Conservation (phyloP, 2,797 vertebrate genomes). For the Acipenser transmontanus region DNA sequence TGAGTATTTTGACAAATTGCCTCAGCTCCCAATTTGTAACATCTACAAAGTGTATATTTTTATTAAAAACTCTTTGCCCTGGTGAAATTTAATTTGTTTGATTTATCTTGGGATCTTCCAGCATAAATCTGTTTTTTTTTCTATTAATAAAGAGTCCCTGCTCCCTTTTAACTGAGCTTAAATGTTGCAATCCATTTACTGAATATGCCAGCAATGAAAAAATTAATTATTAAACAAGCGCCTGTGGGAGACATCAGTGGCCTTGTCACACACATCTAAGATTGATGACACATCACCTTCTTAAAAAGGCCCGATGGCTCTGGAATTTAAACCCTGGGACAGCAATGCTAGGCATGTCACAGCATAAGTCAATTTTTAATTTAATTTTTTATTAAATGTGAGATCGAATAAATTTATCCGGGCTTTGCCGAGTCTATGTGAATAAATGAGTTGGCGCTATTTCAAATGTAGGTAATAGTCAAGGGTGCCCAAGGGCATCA, state of each 20-base stretch:
- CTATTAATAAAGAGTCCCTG: conserved; percentile 56
- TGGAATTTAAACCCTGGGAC: conserved; percentile 53
- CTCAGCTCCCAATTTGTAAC: conserved; percentile 23
- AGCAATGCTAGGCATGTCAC: conserved; percentile 48
- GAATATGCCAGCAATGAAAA: conserved; percentile 54
- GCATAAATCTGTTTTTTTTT: conserved; percentile 36
- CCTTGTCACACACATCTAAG: conserved; percentile 48
- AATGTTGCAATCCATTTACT: conserved; percentile 60
- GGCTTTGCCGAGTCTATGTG: conserved; percentile 47
- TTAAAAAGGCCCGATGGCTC: conserved; percentile 32
- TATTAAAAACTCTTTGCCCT: not conserved
- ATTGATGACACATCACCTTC: conserved; percentile 54
- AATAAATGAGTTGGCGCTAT: conserved; percentile 62
- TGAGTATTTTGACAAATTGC: conserved; percentile 35
- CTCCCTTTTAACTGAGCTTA: conserved; percentile 52
- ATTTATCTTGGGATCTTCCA: conserved; percentile 41
- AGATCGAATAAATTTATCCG: conserved; percentile 57
- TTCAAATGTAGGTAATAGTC: conserved; percentile 55
- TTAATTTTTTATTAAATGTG: conserved; percentile 68
- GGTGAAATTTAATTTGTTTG: conserved; percentile 34
- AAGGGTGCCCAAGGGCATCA: conserved; percentile 57
- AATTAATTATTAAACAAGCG: conserved; percentile 68
- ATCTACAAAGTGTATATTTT: conserved; percentile 17
- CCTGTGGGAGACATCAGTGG: conserved; percentile 50
- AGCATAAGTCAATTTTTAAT: conserved; percentile 62